phyloP scores from a whole-genome alignment of 2,888 invertebrate species.

The Agonopterix subpropinquella region DNA sequence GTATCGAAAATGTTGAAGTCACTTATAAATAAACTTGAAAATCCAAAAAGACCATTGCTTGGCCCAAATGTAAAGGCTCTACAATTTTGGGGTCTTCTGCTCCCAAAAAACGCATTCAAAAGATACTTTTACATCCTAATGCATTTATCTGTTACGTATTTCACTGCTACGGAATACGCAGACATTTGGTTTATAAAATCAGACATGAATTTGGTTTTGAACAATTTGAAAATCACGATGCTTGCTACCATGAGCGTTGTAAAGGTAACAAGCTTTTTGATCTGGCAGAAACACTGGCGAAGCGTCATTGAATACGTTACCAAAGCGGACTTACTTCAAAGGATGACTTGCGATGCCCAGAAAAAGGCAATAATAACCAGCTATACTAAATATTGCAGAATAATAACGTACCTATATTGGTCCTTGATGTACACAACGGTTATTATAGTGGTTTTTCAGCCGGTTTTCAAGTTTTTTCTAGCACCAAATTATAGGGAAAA shows the following conservation, averaged over 20 bases:
- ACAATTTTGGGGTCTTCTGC: constrained; percentile 55
- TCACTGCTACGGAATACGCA: constrained; percentile 47
- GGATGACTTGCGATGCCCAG: constrained; percentile 22
- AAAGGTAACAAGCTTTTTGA: constrained; percentile 47
- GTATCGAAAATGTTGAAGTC: constrained; percentile 27
- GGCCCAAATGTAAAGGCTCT: constrained; percentile 56
- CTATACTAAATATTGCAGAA: constrained; percentile 51
- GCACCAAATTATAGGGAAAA: constrained; percentile 39
- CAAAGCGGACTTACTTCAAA: constrained; percentile 38
- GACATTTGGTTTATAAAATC: constrained; percentile 58
- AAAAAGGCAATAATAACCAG: constrained; percentile 30
- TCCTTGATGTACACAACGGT: constrained; percentile 54
- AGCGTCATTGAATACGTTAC: constrained; percentile 51
- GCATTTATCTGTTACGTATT: constrained; percentile 44
- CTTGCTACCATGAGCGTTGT: constrained; percentile 40
- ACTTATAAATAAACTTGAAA: constrained; percentile 43
- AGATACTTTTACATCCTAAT: constrained; percentile 41
- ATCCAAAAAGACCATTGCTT: constrained; percentile 44
- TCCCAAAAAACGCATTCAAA: constrained; percentile 35
- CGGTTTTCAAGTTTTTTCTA: constrained; percentile 40
- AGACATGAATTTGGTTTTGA: constrained; percentile 46
- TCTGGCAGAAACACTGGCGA: constrained; percentile 50
- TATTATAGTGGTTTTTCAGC: constrained; percentile 42
- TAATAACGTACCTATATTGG: constrained; percentile 52
- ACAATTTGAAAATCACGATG: constrained; percentile 58